A percentile compares a stretch with the other conserved stretches of the same genome.
Evolutionary conservation across 2,797 vertebrate species (phyloP).

Genomic region (Coendou prehensilis): DNA sequence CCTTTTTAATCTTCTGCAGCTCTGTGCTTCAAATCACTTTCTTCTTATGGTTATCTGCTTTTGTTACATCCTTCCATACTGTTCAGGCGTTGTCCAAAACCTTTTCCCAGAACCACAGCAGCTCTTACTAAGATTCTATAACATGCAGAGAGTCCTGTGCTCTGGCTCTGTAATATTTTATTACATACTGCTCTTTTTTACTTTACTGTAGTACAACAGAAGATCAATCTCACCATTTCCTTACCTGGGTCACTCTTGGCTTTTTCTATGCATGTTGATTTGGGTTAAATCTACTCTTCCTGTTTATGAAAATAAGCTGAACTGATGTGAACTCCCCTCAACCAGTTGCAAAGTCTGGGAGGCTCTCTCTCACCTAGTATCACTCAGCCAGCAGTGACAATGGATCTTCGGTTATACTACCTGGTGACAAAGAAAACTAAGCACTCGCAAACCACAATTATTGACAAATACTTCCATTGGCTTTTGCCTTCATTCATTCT

Average conservation of each 20-base stretch:
- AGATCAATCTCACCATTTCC: not conserved
- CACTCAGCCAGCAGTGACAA: not conserved
- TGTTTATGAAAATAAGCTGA: not conserved
- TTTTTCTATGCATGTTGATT: not conserved
- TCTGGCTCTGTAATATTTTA: not conserved
- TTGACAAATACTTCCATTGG: not conserved
- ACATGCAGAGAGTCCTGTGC: not conserved
- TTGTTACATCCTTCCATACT: not conserved
- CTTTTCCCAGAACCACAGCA: not conserved
- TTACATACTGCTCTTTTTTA: not conserved
- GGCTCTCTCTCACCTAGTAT: not conserved
- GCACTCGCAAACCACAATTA: not conserved
- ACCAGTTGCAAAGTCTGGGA: not conserved
- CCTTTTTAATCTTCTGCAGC: not conserved
- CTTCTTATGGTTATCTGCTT: not conserved
- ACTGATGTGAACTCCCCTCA: not conserved
- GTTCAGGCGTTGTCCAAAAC: not conserved
- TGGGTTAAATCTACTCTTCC: not conserved
- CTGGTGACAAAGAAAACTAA: not conserved
- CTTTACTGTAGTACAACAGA: not conserved
- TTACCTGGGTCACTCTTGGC: not conserved
- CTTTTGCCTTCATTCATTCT: not conserved
- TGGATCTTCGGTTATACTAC: not conserved
- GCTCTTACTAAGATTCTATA: not conserved
- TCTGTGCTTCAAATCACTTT: not conserved